Conservation (phyloP, 2,113 vertebrate species). For the Hippocampus comes region DNA sequence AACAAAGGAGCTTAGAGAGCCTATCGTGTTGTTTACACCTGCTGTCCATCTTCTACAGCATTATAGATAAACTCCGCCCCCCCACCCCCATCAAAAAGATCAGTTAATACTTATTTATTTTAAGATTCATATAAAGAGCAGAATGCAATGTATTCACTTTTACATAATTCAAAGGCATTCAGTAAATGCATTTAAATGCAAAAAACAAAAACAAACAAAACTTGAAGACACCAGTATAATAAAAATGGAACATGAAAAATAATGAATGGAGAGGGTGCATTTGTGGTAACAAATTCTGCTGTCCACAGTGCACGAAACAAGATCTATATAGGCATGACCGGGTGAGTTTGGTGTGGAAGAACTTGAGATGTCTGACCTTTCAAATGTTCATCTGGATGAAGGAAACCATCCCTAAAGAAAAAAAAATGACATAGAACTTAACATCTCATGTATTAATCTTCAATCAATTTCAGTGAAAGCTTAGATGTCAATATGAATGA, state of each 20-base stretch:
- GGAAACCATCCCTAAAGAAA: too few species aligned
- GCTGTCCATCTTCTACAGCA: conserved; percentile 23
- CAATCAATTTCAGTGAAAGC: not conserved
- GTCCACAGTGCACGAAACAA: too few species aligned
- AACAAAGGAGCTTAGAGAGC: conserved; percentile 31
- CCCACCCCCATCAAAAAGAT: not conserved
- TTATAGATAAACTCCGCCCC: not conserved
- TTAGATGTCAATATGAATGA: too few species aligned
- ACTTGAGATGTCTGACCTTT: too few species aligned
- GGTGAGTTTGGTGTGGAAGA: too few species aligned
- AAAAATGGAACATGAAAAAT: too few species aligned
- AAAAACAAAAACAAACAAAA: too few species aligned
- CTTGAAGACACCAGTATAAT: too few species aligned
- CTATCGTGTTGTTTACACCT: conserved; percentile 29
- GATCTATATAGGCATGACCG: too few species aligned
- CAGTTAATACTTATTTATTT: conserved; percentile 9
- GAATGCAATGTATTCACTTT: not conserved
- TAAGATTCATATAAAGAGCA: not conserved
- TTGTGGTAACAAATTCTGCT: too few species aligned
- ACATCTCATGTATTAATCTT: not conserved
- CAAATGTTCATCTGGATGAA: too few species aligned
- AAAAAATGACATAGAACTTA: not conserved
- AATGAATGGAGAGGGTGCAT: too few species aligned
- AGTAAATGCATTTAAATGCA: not conserved
- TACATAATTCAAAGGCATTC: not conserved